These are phyloP conservation scores for Epinotia bilunana DNA, from an alignment of 2,888 invertebrate species.

Conservation along the genomic window DNA sequence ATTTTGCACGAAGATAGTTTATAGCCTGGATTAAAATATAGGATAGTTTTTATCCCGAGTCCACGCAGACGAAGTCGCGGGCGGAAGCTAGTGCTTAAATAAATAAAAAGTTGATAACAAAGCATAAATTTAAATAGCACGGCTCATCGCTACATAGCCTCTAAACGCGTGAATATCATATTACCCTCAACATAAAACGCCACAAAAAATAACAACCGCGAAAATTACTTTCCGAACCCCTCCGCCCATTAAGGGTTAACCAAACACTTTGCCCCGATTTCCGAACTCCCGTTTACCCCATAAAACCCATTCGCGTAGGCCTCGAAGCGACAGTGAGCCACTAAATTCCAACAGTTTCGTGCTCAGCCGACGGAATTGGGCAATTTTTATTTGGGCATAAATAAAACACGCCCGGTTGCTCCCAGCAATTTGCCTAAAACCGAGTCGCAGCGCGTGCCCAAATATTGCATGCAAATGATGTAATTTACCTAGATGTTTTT, in stretches of 20 bases:
- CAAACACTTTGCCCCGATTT: slow-evolving; percentile 56
- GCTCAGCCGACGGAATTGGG: slow-evolving; percentile 63
- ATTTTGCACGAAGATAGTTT: too few relatives aligned
- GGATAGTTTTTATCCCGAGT: too few relatives aligned
- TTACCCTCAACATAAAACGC: slow-evolving; percentile 39
- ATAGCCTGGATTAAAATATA: too few relatives aligned
- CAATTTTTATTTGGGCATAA: slow-evolving; percentile 77
- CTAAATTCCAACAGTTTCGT: slow-evolving; percentile 62
- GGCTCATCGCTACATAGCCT: too few relatives aligned
- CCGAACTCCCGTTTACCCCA: slow-evolving; percentile 54
- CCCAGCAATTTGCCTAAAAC: slow-evolving; percentile 79
- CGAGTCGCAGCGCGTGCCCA: slow-evolving; percentile 53
- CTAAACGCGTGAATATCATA: slow-evolving; percentile 36
- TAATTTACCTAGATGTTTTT: slow-evolving; percentile 49
- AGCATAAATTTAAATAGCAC: too few relatives aligned
- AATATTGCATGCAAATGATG: slow-evolving; percentile 44
- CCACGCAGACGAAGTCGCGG: too few relatives aligned
- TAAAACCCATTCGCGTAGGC: slow-evolving; percentile 58
- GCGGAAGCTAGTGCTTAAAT: too few relatives aligned
- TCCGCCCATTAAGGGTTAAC: slow-evolving; percentile 44
- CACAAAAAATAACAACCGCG: slow-evolving; percentile 45
- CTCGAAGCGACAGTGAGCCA: slow-evolving; percentile 50
- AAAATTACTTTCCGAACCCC: slow-evolving; percentile 44
- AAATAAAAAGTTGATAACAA: not conserved
- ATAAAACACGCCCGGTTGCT: slow-evolving; percentile 72